Percentiles rank a stretch among this genome's conserved stretches.
phyloP scores from a whole-genome alignment of 2,888 invertebrate species.

The Adineta ricciae region DNA sequence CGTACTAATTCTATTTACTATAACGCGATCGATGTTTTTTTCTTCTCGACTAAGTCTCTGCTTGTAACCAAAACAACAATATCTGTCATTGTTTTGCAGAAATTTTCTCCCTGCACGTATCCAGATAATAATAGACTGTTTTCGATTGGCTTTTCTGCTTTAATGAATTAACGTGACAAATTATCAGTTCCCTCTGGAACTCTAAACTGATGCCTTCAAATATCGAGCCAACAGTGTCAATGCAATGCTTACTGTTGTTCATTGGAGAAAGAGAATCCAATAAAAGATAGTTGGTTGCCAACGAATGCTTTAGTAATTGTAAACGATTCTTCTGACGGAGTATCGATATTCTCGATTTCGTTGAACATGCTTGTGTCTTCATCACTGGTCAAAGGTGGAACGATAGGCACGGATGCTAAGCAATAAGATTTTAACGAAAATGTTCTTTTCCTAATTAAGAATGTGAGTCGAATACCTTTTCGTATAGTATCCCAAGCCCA shows the following conservation, averaged over 20 bases:
- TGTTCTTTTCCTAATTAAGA: background rate
- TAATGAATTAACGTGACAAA: no score
- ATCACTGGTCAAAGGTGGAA: slow-evolving; percentile 85
- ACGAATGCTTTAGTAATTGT: slow-evolving; percentile 92
- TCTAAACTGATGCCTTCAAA: no score
- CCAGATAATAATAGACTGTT: no score
- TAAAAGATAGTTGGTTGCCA: slow-evolving; percentile 93
- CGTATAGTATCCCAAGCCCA: slow-evolving; percentile 94
- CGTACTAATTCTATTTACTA: no score
- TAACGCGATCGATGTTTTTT: no score
- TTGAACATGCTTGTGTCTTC: slow-evolving; percentile 98
- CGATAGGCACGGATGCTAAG: slow-evolving; percentile 71
- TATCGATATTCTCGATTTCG: slow-evolving; percentile 85
- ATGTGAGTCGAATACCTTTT: slow-evolving; percentile 58
- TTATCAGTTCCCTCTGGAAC: no score
- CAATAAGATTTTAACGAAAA: slow-evolving; percentile 33
- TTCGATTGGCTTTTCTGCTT: no score
- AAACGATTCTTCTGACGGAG: slow-evolving; percentile 75
- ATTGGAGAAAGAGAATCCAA: slow-evolving; percentile 91
- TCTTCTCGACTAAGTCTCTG: no score
- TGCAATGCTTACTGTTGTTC: slow-evolving; percentile 13
- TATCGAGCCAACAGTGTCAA: no score
- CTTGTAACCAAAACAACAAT: no score
- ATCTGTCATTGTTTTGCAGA: no score
- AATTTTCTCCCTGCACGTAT: no score